Percentiles rank a stretch among this genome's conserved stretches.
Evolutionary conservation across 2,888 invertebrate genomes (phyloP).

Genomic region (Thymelicus sylvestris): DNA sequence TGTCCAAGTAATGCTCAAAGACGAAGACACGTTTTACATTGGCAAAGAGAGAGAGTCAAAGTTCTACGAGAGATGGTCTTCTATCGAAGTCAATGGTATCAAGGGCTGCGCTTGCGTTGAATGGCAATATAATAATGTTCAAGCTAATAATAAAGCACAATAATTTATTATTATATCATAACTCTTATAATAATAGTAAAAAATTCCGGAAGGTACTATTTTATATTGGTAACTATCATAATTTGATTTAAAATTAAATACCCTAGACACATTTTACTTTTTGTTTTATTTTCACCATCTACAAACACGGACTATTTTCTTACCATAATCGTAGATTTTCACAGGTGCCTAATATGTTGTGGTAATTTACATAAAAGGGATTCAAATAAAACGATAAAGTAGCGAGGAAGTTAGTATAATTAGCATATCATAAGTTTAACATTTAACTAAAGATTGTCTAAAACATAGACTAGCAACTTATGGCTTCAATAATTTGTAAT

Average conservation of each 20-base stretch:
- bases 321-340: no score
- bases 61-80: slow-evolving; percentile 85
- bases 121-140: slow-evolving; percentile 85
- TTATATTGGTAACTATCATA: no score
- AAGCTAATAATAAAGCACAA: slow-evolving; percentile 27
- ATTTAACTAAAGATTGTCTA: slow-evolving; percentile 56
- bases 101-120: slow-evolving; percentile 87
- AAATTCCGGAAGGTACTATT: no score
- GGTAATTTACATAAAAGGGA: not conserved
- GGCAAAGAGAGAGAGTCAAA: slow-evolving; percentile 85
- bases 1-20: slow-evolving; percentile 80
- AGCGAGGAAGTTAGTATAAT: slow-evolving; percentile 71
- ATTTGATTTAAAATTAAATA: no score
- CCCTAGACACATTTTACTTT: no score
- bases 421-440: slow-evolving; percentile 64
- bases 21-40: slow-evolving; percentile 83
- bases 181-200: no score
- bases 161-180: not conserved
- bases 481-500: slow-evolving; percentile 39
- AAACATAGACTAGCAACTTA: slow-evolving; percentile 65
- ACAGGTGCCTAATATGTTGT: not conserved
- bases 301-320: no score
- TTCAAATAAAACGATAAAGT: slow-evolving; percentile 42
- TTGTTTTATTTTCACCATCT: no score
- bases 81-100: slow-evolving; percentile 85